Evolutionary conservation across 2,797 vertebrate genomes (phyloP).

Genomic region (Peromyscus eremicus): DNA sequence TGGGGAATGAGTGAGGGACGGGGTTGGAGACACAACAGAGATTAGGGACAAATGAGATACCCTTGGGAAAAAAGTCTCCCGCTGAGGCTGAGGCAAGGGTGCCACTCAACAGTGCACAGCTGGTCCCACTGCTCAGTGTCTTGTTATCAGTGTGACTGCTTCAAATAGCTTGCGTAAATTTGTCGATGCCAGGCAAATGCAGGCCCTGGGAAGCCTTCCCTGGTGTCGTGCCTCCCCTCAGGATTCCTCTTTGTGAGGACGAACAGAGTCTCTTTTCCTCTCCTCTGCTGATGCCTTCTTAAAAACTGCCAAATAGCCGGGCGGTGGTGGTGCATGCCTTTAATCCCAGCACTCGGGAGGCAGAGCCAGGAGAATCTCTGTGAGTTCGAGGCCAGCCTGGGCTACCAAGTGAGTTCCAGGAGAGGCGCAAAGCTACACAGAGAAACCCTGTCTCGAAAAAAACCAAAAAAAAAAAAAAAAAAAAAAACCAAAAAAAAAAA

Average conservation of each 20-base stretch:
- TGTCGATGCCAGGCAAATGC: not conserved
- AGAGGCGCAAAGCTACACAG: too few relatives aligned
- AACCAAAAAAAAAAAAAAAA: too few relatives aligned
- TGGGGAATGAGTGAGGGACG: not conserved
- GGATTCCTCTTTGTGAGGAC: not conserved
- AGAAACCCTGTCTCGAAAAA: too few relatives aligned
- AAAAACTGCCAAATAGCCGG: not conserved
- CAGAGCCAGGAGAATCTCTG: too few relatives aligned
- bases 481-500: too few relatives aligned
- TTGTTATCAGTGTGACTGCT: not conserved
- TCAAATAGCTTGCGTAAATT: not conserved
- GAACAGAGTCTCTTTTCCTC: not conserved
- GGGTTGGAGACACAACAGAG: not conserved
- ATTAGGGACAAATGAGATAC: not conserved
- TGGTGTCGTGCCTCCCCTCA: accelerated
- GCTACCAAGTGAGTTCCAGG: too few relatives aligned
- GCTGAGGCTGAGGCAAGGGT: not conserved
- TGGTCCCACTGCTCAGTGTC: not conserved
- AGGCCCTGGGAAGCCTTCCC: not conserved
- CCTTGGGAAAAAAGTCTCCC: not conserved
- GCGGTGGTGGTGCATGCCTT: too few relatives aligned
- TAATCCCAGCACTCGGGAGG: too few relatives aligned
- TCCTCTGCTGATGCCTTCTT: not conserved
- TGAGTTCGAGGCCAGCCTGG: too few relatives aligned
- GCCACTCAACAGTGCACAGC: accelerated